Base-by-base conservation (phyloP, 1,140 invertebrate species). In the Camponotus floridanus region DNA sequence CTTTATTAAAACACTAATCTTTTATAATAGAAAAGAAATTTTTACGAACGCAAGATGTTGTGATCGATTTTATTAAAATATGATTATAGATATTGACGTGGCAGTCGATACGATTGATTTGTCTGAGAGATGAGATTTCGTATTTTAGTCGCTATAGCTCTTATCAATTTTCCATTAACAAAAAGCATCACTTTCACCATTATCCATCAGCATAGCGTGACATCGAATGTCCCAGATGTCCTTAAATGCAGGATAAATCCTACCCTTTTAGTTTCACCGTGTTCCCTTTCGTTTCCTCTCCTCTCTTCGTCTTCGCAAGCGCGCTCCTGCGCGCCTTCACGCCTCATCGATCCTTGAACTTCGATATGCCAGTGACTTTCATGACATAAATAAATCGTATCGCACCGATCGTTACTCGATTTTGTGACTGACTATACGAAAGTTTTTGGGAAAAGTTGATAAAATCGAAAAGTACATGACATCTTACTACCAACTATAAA, bases 51-150 rank as follows among this genome's bases (percentile, higher is more conserved):
- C 62, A 31, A 79, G 51, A 91, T 85, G 87, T 87, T 85, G 90
- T 85, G 86, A 86, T 86, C 90, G 90, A 80, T 91, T 92, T 90
- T 90, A 92, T 91, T 91, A 89, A 88, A 88, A 91, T 91, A 88
- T 90, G 88, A 88, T 88, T 89, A 84, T 61, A 68, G 51, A 68
- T 89, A 92, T 92, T 92, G 91, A 91, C 88, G 87, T 87, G 81
- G 73, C 70, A 33, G 65, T 21, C 57, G 68, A 76, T 31, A 55
- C 42, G 85, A 78, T 83, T 67, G 76, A 79, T 84, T 91, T 90
- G 86, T 90, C 91, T 87, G 87, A 64, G 67, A 86, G 70, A 71
- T 7, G 39, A 86, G 79, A 80, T 18, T 86, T 86, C 51, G 83
- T 85, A 51, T 76, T 87, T 73, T 59, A 65, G 42, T 64, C 51